Evolutionary conservation across 2,113 vertebrate genomes (phyloP), one percentile per base, ranked within the genome.

Genomic region (Ciconia boyciana): DNA sequence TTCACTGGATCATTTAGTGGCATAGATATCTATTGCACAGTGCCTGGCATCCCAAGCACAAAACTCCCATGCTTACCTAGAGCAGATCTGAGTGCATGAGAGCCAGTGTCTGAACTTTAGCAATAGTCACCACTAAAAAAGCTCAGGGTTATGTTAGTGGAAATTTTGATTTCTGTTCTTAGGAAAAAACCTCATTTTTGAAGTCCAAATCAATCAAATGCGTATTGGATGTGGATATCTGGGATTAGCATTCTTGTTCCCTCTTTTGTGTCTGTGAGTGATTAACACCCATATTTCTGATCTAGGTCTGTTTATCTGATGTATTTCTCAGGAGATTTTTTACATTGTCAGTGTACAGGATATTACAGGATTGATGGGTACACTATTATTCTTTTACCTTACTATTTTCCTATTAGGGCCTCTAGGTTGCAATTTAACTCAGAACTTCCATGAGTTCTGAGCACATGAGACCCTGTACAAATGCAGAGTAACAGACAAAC

Each of bases 391-490:
- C 75, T 74, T 68, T 65, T 68, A 15, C 43, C 13, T 74, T 62
- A 24, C 21, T 72, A 12, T 49, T 49, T 75, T 52, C 36, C n/a
- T 1, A 4, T 39, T 16, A 78, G 44, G 6, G 11, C 58, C 28
- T 78, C 29, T 28, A 70, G 32, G 43, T 6, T 81, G 55, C 25
- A 64, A 22, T 31, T 57, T 26, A 81, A 60, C 31, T 74, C 4
- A 4, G 12, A 34, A 32, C 10, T 43, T 55, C 17, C 21, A 15
- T 13, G 31, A 62, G 31, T 28, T 49, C 52, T 36, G 54, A 61
- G 66, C 41, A 66, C 7, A 16, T 2, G 2, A 75, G 24, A 11
- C 0, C 1, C 7, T 46, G 26, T 11, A 46, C 28, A 75, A 51
- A 29, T 26, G 24, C 49, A 41, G 46, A 48, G 58, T 16, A 43